Percentiles rank a stretch among this genome's conserved stretches.
phyloP scores from a whole-genome alignment of 2,113 vertebrate genomes.

The Microtus oregoni region DNA sequence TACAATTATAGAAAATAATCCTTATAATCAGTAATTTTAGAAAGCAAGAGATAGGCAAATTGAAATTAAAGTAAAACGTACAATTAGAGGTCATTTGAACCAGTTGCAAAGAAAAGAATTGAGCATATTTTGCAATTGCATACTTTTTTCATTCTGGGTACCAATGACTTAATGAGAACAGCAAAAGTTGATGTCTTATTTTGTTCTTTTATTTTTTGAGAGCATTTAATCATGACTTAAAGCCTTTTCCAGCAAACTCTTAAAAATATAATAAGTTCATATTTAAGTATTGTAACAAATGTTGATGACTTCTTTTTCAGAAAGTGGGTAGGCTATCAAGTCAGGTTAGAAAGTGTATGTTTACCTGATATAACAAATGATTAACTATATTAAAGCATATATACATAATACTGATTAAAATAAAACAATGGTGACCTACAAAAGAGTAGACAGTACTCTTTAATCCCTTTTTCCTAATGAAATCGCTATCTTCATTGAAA shows the following conservation, averaged over 20 bases:
- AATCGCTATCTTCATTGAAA: not conserved
- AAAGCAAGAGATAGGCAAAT: not conserved
- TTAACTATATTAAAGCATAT: not conserved
- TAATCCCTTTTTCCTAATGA: conserved; percentile 25
- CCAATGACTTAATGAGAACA: not conserved
- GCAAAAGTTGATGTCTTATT: not conserved
- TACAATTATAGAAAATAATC: not conserved
- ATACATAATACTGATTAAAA: not conserved
- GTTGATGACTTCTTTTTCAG: conserved; percentile 5
- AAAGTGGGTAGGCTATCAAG: not conserved
- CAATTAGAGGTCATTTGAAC: not conserved
- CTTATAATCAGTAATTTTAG: not conserved
- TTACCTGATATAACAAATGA: not conserved
- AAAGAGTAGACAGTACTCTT: not conserved
- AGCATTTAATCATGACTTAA: not conserved
- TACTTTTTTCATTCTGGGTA: not conserved
- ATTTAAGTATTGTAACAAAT: conserved; percentile 25
- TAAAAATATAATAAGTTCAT: conserved; percentile 5
- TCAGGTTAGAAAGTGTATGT: not conserved
- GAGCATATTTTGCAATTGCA: not conserved
- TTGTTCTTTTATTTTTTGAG: not conserved
- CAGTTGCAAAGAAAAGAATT: not conserved
- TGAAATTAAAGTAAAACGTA: conserved; percentile 35
- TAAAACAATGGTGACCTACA: not conserved
- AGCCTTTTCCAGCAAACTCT: not conserved